Conservation (phyloP, 2,113 vertebrate genomes). For the Oncorhynchus masou region DNA sequence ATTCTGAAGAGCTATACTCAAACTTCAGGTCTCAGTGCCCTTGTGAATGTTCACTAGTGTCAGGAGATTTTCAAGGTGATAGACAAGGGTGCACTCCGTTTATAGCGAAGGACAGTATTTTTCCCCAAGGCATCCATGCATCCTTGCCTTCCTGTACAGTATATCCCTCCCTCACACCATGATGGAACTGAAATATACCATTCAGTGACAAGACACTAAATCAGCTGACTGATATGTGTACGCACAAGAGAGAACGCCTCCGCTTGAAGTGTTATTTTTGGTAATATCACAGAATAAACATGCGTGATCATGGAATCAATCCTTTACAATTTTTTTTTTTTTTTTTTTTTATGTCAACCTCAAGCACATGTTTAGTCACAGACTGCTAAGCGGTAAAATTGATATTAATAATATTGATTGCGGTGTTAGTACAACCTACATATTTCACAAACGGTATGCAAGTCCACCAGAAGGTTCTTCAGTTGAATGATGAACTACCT, state of each 20-base stretch:
- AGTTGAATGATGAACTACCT: no score
- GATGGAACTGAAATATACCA: slow-evolving; percentile 44
- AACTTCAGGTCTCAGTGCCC: slow-evolving; percentile 17
- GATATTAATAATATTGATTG: slow-evolving; percentile 53
- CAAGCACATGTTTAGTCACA: slow-evolving; percentile 47
- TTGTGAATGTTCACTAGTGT: slow-evolving; percentile 17
- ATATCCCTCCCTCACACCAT: not conserved
- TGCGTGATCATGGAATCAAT: slow-evolving; percentile 38
- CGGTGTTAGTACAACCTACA: slow-evolving; percentile 27
- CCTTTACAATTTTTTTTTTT: slow-evolving; percentile 29
- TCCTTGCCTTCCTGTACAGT: not conserved
- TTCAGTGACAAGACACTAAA: slow-evolving; percentile 41
- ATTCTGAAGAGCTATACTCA: slow-evolving; percentile 30
- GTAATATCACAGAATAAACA: slow-evolving; percentile 31
- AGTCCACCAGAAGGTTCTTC: no score
- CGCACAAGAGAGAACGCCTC: slow-evolving; percentile 36
- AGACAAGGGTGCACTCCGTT: not conserved
- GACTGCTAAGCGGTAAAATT: slow-evolving; percentile 42
- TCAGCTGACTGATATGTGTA: slow-evolving; percentile 40
- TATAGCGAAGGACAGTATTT: not conserved
- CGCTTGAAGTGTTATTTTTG: slow-evolving; percentile 14
- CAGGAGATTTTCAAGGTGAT: slow-evolving; percentile 41
- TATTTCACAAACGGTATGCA: slow-evolving; percentile 24
- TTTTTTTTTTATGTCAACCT: slow-evolving; percentile 24
- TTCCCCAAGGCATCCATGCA: not conserved